A percentile compares a stretch with the other conserved stretches of the same genome.
Conservation (phyloP, 2,797 vertebrate species). For the Salarias fasciatus region DNA sequence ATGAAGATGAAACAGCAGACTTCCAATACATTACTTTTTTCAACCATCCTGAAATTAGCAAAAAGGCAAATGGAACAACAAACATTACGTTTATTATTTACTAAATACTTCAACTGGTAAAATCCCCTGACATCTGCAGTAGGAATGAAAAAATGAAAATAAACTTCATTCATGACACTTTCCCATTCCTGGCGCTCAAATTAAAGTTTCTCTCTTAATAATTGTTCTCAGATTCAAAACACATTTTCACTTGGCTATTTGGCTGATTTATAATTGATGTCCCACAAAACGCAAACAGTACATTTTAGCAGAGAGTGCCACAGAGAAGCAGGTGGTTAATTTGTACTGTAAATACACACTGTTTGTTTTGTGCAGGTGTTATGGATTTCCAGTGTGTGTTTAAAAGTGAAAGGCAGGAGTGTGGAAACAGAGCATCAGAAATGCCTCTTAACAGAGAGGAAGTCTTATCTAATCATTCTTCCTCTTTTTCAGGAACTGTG, state of each 20-base stretch:
- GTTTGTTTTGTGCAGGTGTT: slow-evolving; percentile 35
- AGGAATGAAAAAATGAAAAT: neutral
- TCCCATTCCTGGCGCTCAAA: neutral
- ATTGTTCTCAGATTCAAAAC: slow-evolving; percentile 4
- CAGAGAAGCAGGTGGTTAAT: slow-evolving; percentile 32
- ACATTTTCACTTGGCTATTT: slow-evolving; percentile 10
- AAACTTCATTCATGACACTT: neutral
- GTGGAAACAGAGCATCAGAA: slow-evolving; percentile 51
- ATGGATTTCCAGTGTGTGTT: slow-evolving; percentile 44
- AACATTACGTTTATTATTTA: too few species aligned
- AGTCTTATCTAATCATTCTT: slow-evolving; percentile 67
- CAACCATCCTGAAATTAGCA: too few species aligned
- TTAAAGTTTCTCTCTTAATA: neutral
- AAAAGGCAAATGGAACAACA: too few species aligned
- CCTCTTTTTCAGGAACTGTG: too few species aligned
- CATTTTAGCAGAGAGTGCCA: neutral
- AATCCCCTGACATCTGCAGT: too few species aligned
- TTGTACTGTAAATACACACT: slow-evolving; percentile 28
- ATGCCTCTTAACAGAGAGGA: slow-evolving; percentile 52
- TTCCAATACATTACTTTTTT: too few species aligned
- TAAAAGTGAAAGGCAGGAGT: slow-evolving; percentile 52
- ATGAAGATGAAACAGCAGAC: too few species aligned
- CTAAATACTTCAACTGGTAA: too few species aligned
- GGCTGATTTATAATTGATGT: slow-evolving; percentile 36
- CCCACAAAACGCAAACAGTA: slow-evolving; percentile 21